Base-by-base conservation (phyloP, 1,140 invertebrate genomes). In the Agraylea sexmaculata region DNA sequence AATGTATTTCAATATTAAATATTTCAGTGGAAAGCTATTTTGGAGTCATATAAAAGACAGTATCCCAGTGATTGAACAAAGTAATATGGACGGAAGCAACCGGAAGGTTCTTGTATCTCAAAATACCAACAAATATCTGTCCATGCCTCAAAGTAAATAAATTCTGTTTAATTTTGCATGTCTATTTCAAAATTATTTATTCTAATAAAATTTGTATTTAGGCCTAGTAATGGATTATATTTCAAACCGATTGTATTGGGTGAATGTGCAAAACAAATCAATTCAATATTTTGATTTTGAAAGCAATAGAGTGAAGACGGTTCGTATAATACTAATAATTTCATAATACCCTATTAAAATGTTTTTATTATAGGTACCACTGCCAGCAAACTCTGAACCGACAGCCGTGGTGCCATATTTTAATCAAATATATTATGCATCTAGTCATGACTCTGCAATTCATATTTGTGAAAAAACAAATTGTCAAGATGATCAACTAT, bases 211-310 rank as follows among this genome's bases (percentile, higher is more conserved):
- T 16, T 10, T 21, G 11, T 54, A 48, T 56, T 39, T 52, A 71
- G 77, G 75, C 58, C 60, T 79, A 51, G 61, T 59, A 2, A 64
- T 79, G 48, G 82, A 87, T 57, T 58, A 70, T 37, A 64, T 70
- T 36, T 58, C 60, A 0, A 53, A 71, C 20, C 65, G 74, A 7
- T 53, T 88, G 21, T 89, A 86, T 59, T 89, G 80, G 74, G 70
- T 80, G 1, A 77, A 74, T 50, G 52, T 59, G 4, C 68, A 62
- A 13, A 66, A 69, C 5, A 60, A 63, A n/a, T 56, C 57, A n/a
- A 75, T 89, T 38, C 75, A 78, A 45, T 83, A 72, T 52, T 72
- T 74, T 45, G 69, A 78, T 45, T 62, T 86, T 2, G 51, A 53
- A 2, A 63, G 52, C 0, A 60, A 62, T 16, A 58, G 57, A 41